A percentile compares a stretch with the other conserved stretches of the same genome.
Conservation (phyloP, 1,140 invertebrate species). For the Eriocheir sinensis region DNA sequence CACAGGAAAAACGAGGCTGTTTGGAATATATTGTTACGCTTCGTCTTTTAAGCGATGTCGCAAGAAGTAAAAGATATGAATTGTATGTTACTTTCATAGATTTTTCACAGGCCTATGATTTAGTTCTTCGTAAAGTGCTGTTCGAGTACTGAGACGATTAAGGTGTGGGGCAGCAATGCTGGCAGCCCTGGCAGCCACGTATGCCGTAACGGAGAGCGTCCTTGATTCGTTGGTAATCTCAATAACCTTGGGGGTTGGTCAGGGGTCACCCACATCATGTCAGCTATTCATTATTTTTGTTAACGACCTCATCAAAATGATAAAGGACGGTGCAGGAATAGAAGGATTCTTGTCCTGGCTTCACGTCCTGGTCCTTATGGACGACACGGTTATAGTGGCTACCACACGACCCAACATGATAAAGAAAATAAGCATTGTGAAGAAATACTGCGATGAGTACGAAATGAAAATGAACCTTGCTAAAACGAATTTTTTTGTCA, state of each 20-base stretch:
- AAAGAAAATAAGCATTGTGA: neutral
- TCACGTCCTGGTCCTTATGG: constrained; percentile 17
- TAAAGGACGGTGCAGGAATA: neutral
- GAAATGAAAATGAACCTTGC: neutral
- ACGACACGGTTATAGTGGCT: neutral
- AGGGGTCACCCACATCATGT: constrained; percentile 14
- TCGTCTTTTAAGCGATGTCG: neutral
- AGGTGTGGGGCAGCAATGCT: constrained; percentile 18
- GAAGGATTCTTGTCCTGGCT: constrained; percentile 27
- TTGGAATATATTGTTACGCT: constrained; percentile 39
- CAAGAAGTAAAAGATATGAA: neutral
- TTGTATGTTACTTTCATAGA: constrained; percentile 16
- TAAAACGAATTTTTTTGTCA: neutral
- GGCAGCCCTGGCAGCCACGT: neutral
- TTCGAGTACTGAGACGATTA: neutral
- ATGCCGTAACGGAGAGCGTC: neutral
- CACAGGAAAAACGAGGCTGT: neutral
- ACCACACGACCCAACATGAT: neutral
- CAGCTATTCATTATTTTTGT: neutral
- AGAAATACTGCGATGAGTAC: neutral
- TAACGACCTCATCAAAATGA: neutral
- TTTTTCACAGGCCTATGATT: neutral
- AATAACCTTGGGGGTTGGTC: neutral
- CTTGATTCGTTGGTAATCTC: no score
- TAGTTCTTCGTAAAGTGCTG: neutral